Evolutionary conservation across 2,797 vertebrate species (phyloP), one percentile per base, ranked within the genome.

Genomic region (Xenopus petersii): DNA sequence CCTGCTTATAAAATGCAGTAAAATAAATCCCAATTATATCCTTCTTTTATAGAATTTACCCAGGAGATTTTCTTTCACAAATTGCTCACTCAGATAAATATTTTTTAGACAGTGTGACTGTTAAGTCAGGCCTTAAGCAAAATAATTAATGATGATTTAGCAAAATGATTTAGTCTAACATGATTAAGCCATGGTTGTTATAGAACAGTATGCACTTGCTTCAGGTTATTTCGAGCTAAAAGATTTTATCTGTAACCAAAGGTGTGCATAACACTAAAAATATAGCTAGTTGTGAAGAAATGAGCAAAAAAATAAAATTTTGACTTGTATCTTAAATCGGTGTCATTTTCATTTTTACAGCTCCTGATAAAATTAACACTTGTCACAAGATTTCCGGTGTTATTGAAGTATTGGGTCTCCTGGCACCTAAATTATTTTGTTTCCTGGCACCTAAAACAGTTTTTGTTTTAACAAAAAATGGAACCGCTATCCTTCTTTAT

Each of bases 1-100:
- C 76, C 76, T 66, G 66, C 71, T 74, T 79, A 74, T 78, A 74
- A 79, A 79, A 70, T 65, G 64, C 67, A 59, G 62, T 70, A 79
- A 79, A 66, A 64, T 70, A 61, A 71, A 73, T 79, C 49, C 26
- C 55, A 74, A 79, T 74, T 64, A 74, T 70, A 79, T 16, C 51
- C 55, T 65, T 70, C 61, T 60, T 70, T 69, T 68, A 77, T 51
- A 72, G 63, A 76, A 66, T 66, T 66, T 67, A 67, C 65, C 60
- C 36, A 17, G 17, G 49, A 67, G 33, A 49, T 64, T 54, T 62
- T 65, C 8, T 61, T 26, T 63, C 56, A 59, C 21, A 54, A 17
- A 62, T 48, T 49, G 48, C 47, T 67, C 54, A 42, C 36, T 73
- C 58, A 73, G 73, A 69, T 73, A 70, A 78, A 73, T 70, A 73